Evolutionary conservation across 2,888 invertebrate genomes (phyloP), one percentile per base, ranked within the genome.

Genomic region (Epistrophella euchroma): DNA sequence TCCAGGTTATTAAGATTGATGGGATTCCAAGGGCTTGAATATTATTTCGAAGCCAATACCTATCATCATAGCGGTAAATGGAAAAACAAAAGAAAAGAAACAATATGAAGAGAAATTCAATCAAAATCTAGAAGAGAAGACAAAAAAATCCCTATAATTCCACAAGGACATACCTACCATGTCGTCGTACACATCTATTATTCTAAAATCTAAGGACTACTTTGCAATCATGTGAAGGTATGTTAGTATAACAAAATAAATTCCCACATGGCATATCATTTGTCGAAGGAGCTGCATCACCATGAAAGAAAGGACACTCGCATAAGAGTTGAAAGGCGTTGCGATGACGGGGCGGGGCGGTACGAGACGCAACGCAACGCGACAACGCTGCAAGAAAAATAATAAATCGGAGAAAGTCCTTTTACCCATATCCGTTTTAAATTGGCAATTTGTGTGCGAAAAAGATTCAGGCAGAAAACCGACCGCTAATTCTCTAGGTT

Each of bases 401-500:
- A 73, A 70, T 73, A 86, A 82, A 82, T 82, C 86, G 71, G 82
- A 35, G 66, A 35, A 45, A 82, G 86, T 86, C 77, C 86, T 77
- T 86, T 82, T 76, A 74, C 77, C 68, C 86, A 82, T 78, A 86
- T 86, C 82, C 86, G 73, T 58, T 86, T 74, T 86, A 86, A 86
- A 86, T 86, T 86, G 86, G 52, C 82, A 82, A 86, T 86, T 86
- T 86, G 86, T 86, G 86, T 82, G 86, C 82, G 77, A 86, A 86
- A 82, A 82, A 82, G 82, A 86, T 86, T 86, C 86, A 82, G 70
- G 70, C 86, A 78, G 82, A 82, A 85, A 86, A 86, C 77, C 82
- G 82, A 82, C 74, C 74, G 70, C 74, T 82, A 78, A 86, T 82
- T 78, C 85, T 71, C 52, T 58, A 3, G 75, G 55, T 81, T 86